A percentile compares a stretch with the other conserved stretches of the same genome.
Evolutionary conservation across 2,888 invertebrate genomes (phyloP).

Genomic region (Pilophorus perplexus): DNA sequence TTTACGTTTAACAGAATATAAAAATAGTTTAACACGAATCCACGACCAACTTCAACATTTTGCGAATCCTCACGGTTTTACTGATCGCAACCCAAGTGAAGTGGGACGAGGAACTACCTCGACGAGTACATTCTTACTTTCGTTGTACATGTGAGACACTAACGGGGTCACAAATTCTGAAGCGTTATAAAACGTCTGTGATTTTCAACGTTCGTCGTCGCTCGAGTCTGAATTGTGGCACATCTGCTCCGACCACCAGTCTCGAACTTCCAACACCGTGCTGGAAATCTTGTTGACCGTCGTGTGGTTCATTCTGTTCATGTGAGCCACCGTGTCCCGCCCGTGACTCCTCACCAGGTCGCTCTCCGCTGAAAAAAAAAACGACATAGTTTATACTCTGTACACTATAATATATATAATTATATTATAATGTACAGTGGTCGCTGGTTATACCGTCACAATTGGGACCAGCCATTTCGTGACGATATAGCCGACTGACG

Average conservation of each 20-base stretch:
- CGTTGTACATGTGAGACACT: no score
- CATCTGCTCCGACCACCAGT: slow-evolving; percentile 83
- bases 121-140: no score
- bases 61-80: no score
- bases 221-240: slow-evolving; percentile 61
- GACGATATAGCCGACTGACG: not conserved
- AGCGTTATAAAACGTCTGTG: no score
- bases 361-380: slow-evolving; percentile 35
- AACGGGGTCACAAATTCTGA: no score
- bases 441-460: not conserved
- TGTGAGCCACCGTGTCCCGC: slow-evolving; percentile 50
- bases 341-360: slow-evolving; percentile 24
- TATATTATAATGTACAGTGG: no score
- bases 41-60: no score
- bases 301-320: slow-evolving; percentile 52
- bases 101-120: no score
- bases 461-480: not conserved
- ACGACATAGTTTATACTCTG: not conserved
- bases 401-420: no score
- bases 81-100: no score
- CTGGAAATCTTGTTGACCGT: slow-evolving; percentile 56
- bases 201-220: slow-evolving; percentile 58
- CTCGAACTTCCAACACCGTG: slow-evolving; percentile 70
- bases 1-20: no score
- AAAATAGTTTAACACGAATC: no score